Evolutionary conservation across 2,113 vertebrate species (phyloP).

Genomic region (Tupaia chinensis): DNA sequence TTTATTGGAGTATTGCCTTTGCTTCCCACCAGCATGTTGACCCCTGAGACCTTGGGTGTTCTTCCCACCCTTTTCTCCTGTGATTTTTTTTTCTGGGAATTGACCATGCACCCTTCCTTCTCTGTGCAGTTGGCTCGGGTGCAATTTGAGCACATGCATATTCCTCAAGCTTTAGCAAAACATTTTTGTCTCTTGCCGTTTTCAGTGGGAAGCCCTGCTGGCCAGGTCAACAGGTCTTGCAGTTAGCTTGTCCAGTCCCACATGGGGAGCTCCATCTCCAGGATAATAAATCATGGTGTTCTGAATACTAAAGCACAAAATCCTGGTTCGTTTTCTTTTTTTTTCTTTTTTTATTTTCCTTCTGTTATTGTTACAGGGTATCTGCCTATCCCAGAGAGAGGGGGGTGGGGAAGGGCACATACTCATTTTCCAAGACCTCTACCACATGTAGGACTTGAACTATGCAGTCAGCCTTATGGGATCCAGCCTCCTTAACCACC

Average conservation of each 20-base stretch:
- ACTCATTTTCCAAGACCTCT: too few relatives aligned
- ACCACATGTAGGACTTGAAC: too few relatives aligned
- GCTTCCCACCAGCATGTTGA: neutral
- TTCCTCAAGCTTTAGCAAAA: neutral
- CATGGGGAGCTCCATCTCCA: neutral
- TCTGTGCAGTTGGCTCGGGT: neutral
- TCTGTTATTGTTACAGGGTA: too few relatives aligned
- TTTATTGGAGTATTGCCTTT: neutral
- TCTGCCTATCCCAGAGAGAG: too few relatives aligned
- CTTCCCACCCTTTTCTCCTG: neutral
- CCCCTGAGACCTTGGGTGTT: neutral
- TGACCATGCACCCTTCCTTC: neutral
- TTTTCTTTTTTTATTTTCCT: too few relatives aligned
- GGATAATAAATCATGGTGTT: neutral
- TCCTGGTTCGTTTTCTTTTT: neutral
- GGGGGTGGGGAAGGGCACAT: too few relatives aligned
- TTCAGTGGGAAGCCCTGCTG: neutral
- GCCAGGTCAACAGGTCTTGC: neutral
- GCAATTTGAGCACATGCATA: neutral
- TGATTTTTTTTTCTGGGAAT: conserved; percentile 3
- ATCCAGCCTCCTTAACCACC: too few relatives aligned
- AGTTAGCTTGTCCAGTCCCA: neutral
- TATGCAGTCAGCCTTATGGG: too few relatives aligned
- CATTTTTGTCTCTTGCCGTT: neutral
- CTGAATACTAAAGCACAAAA: neutral